Evolutionary conservation across 2,113 vertebrate genomes (phyloP).

Genomic region (Centropus bengalensis): DNA sequence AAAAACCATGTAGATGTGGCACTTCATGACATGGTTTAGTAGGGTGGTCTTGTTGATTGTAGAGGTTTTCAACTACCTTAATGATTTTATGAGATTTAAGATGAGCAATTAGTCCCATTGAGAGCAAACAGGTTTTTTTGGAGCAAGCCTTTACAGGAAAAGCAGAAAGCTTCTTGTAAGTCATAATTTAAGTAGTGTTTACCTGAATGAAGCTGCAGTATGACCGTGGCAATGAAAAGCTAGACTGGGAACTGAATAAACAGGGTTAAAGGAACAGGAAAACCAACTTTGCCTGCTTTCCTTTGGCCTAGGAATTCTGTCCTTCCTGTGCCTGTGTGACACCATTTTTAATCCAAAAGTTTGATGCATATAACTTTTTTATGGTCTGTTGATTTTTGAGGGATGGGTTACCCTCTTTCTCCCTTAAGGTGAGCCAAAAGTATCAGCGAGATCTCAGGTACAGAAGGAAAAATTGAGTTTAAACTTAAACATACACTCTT

Average conservation of each 20-base stretch:
- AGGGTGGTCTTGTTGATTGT: too few species aligned
- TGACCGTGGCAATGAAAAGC: background rate
- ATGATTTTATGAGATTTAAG: background rate
- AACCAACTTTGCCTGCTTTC: background rate
- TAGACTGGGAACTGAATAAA: background rate
- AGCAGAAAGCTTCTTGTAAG: background rate
- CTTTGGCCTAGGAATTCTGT: background rate
- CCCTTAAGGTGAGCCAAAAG: background rate
- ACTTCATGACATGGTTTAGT: too few species aligned
- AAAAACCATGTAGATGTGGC: too few species aligned
- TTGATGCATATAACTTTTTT: background rate
- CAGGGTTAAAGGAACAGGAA: background rate
- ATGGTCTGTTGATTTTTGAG: background rate
- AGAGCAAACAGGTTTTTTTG: background rate
- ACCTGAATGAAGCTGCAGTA: background rate
- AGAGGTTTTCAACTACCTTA: too few species aligned
- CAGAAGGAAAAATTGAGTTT: background rate
- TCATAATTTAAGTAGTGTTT: background rate
- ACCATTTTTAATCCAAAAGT: background rate
- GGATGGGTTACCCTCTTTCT: accelerated
- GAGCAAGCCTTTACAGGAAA: background rate
- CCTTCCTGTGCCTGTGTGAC: background rate
- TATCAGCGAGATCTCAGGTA: background rate
- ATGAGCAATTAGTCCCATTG: background rate
- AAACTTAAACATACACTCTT: background rate